phyloP scores from a whole-genome alignment of 2,888 invertebrate genomes.

The Xestia xanthographa region DNA sequence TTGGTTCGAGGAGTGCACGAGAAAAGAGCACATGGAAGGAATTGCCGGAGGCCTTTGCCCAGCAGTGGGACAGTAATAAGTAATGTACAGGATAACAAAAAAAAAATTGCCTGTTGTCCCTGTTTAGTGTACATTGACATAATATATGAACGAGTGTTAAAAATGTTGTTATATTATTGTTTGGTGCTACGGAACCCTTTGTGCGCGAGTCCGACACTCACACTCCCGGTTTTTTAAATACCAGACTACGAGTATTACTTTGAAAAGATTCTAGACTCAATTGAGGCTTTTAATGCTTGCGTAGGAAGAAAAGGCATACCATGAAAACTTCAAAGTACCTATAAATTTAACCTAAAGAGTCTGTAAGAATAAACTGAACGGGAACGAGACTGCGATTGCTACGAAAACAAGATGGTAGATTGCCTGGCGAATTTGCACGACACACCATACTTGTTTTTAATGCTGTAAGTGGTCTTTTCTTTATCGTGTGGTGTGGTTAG shows the following conservation, averaged over 20 bases:
- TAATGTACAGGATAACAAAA: no score
- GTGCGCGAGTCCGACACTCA: not conserved
- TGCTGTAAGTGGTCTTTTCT: not conserved
- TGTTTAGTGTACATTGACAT: not conserved
- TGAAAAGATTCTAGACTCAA: not conserved
- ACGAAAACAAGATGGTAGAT: conserved; percentile 18
- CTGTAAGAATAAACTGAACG: not conserved
- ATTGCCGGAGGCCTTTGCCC: no score
- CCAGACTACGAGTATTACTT: not conserved
- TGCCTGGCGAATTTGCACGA: not conserved
- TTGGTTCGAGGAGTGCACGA: no score
- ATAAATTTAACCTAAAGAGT: not conserved
- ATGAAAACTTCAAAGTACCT: conserved; percentile 9
- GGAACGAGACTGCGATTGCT: not conserved
- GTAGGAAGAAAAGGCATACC: not conserved
- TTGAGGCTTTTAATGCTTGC: not conserved
- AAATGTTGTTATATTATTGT: not conserved
- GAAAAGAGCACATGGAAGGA: no score
- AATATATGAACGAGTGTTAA: not conserved
- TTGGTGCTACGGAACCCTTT: not conserved
- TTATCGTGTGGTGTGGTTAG: no score
- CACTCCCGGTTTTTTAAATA: not conserved
- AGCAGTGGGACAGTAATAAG: no score
- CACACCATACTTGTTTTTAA: not conserved
- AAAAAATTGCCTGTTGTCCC: not conserved